Percentiles rank a stretch among this genome's conserved stretches.
These are phyloP conservation scores for Rhinatrema bivittatum DNA, from an alignment of 2,797 vertebrate species.

Conservation along the genomic window DNA sequence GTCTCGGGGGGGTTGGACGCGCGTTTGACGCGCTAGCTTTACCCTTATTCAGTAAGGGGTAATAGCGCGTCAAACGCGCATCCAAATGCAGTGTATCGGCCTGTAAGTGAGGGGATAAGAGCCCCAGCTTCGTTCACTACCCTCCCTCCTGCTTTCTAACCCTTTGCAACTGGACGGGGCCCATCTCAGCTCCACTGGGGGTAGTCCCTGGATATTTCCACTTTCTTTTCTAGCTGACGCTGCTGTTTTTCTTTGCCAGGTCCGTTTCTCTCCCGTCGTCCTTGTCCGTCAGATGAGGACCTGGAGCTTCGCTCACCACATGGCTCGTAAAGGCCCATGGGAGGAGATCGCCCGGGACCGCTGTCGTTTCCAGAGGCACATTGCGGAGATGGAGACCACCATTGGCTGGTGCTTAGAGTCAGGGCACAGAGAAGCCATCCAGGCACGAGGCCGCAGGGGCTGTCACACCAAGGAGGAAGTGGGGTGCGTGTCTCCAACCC, in stretches of 20 bases:
- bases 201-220: neutral
- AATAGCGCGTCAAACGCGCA: too few relatives aligned
- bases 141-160: too few relatives aligned
- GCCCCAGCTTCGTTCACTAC: too few relatives aligned
- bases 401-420: constrained; percentile 33
- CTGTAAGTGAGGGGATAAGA: too few relatives aligned
- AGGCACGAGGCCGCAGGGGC: too few relatives aligned
- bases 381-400: constrained; percentile 17
- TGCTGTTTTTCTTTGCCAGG: constrained; percentile 29
- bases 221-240: too few relatives aligned
- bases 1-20: too few relatives aligned
- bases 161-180: too few relatives aligned
- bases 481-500: accelerated
- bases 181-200: neutral
- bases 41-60: too few relatives aligned
- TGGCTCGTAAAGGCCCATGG: constrained; percentile 48
- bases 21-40: too few relatives aligned
- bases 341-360: constrained; percentile 48
- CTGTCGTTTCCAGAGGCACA: constrained; percentile 36
- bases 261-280: constrained; percentile 41
- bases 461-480: neutral
- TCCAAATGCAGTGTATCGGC: too few relatives aligned
- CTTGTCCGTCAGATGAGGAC: constrained; percentile 27
- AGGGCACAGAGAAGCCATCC: constrained; percentile 17
- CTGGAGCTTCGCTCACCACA: constrained; percentile 42